These are phyloP conservation scores for Laothoe populi DNA, from an alignment of 2,888 invertebrate genomes.

Conservation along the genomic window DNA sequence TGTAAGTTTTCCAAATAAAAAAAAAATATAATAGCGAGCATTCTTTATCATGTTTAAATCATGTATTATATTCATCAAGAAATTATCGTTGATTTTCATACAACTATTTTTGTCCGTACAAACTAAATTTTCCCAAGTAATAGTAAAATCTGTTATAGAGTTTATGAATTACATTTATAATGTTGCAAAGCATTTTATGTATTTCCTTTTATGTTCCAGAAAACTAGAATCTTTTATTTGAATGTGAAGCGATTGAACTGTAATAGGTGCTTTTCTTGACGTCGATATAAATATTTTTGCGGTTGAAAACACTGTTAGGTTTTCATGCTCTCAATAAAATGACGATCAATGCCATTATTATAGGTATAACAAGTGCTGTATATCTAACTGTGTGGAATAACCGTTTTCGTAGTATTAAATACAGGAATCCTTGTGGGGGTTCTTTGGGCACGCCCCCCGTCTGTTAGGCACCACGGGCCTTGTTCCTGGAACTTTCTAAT, in stretches of 20 bases:
- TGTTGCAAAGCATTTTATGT: too few species aligned
- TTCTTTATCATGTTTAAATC: too few species aligned
- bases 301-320: not conserved
- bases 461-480: constrained; percentile 62
- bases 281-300: not conserved
- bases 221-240: not conserved
- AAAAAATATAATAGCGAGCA: too few species aligned
- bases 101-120: too few species aligned
- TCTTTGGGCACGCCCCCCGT: constrained; percentile 63
- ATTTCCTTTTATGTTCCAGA: not conserved
- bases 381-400: constrained; percentile 30
- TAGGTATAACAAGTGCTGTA: constrained; percentile 38
- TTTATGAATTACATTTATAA: too few species aligned
- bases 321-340: not conserved
- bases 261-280: not conserved
- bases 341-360: not conserved
- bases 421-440: constrained; percentile 43
- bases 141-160: too few species aligned
- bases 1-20: too few species aligned
- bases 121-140: too few species aligned
- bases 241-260: constrained; percentile 5
- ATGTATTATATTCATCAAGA: too few species aligned
- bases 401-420: constrained; percentile 37
- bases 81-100: too few species aligned
- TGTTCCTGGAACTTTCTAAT: constrained; percentile 70